Percentiles rank a stretch among this genome's conserved stretches.
These are phyloP conservation scores for Pterocles burchelli DNA, from an alignment of 2,113 vertebrate genomes.

Conservation along the genomic window DNA sequence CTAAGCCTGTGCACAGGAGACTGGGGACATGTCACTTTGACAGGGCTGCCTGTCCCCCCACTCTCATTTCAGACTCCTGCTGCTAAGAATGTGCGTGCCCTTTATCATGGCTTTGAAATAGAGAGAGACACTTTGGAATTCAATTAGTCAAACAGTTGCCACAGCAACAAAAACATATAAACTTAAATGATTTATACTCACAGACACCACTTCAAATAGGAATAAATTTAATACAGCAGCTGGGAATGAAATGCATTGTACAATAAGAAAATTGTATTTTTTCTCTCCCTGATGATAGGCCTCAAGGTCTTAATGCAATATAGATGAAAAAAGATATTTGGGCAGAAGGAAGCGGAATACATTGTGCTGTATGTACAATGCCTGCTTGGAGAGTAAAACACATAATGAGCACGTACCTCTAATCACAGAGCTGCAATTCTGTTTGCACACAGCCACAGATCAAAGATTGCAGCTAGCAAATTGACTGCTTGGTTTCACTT, in stretches of 20 bases:
- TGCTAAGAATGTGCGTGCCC: conserved; percentile 36
- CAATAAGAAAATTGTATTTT: conserved; percentile 74
- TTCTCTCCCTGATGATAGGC: conserved; percentile 49
- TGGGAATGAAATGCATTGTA: conserved; percentile 76
- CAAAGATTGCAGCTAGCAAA: conserved; percentile 43
- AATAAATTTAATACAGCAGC: conserved; percentile 78
- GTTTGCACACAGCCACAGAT: conserved; percentile 37
- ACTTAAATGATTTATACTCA: conserved; percentile 78
- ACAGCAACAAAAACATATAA: conserved; percentile 77
- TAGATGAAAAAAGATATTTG: conserved; percentile 56
- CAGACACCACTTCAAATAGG: conserved; percentile 75
- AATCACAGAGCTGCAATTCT: conserved; percentile 35
- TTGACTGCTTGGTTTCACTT: conserved; percentile 49
- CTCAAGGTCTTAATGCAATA: conserved; percentile 60
- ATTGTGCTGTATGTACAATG: conserved; percentile 33
- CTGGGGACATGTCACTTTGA: not conserved
- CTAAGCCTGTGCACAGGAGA: not conserved
- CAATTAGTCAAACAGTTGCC: conserved; percentile 79
- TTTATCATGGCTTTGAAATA: conserved; percentile 72
- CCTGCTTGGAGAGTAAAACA: conserved; percentile 17
- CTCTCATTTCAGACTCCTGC: not conserved
- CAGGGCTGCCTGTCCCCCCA: not conserved
- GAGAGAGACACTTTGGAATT: conserved; percentile 76
- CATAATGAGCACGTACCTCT: conserved; percentile 44
- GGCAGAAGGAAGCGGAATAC: not conserved